Evolutionary conservation across 2,113 vertebrate species (phyloP), one percentile per base, ranked within the genome.

Genomic region (Notechis scutatus): DNA sequence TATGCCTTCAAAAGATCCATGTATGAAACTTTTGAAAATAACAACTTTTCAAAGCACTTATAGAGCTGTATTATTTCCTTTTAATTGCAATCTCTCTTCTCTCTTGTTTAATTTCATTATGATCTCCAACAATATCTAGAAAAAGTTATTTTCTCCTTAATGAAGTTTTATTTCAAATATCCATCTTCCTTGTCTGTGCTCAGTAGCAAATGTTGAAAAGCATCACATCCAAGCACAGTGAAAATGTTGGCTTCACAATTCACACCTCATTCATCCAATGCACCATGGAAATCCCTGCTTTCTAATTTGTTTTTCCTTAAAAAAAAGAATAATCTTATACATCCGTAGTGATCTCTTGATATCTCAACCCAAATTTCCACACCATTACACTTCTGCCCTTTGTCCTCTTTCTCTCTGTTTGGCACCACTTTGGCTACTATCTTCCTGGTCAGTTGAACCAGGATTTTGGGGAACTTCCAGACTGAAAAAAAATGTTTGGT

Each of bases 11-110:
- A 69, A 39, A 91, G 57, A 90, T 81, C 61, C 52, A 89, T 21
- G 54, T 85, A 55, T 59, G 52, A 90, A 91, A 92, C 42, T 57
- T 87, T 88, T 47, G 20, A 47, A 39, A 42, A n/a, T 56, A 57
- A 59, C 54, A 87, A 90, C 45, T 81, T 85, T 85, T 85, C n/a
- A 23, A 88, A 69, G 52, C 29, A 92, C 85, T 94, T 92, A 69
- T 14, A 89, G 55, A 2, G 52, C 29, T 57, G 56, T 24, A 47
- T n/a, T 92, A 45, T 69, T 88, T 88, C 47, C 55, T 85, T 42
- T 89, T 87, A 92, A 86, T 29, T 15, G 8, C 29, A 54, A 29
- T 61, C 45, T 81, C 86, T 85, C 54, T 92, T 21, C 61, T 90
- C 42, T 54, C 85, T 55, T 90, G 20, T 90, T 90, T 92, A 55